Conservation (phyloP, 2,113 vertebrate genomes). For the Turnix velox region DNA sequence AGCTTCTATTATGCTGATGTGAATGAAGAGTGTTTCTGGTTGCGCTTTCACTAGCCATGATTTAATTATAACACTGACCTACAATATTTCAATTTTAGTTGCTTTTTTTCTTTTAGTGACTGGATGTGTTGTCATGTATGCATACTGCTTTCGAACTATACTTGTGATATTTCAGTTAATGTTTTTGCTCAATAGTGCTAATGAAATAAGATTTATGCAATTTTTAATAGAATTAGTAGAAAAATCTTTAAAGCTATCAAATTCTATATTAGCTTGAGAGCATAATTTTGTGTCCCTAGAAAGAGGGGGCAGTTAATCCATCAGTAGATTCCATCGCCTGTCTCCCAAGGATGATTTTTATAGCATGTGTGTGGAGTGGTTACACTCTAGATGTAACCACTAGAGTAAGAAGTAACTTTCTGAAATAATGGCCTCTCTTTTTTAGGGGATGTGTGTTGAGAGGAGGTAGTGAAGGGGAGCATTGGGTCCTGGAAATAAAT, state of each 20-base stretch:
- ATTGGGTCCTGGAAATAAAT: neutral
- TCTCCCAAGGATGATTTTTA: neutral
- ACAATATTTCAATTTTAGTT: neutral
- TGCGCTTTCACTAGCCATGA: neutral
- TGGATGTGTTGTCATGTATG: accelerated
- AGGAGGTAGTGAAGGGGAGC: neutral
- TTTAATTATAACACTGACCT: neutral
- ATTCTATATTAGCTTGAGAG: neutral
- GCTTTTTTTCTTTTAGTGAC: neutral
- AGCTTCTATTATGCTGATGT: neutral
- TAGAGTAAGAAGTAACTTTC: too few relatives aligned
- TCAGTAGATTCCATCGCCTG: neutral
- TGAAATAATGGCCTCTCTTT: neutral
- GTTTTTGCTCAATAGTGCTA: neutral
- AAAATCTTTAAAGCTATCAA: neutral
- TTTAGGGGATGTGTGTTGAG: neutral
- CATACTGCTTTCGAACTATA: neutral
- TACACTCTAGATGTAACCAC: neutral
- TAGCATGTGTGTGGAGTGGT: neutral
- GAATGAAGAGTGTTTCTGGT: neutral
- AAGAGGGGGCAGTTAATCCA: neutral
- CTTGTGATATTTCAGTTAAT: neutral
- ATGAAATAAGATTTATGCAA: neutral
- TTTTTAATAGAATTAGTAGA: neutral
- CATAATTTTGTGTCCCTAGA: neutral